Evolutionary conservation across 2,797 vertebrate genomes (phyloP).

Genomic region (Typhlichthys subterraneus): DNA sequence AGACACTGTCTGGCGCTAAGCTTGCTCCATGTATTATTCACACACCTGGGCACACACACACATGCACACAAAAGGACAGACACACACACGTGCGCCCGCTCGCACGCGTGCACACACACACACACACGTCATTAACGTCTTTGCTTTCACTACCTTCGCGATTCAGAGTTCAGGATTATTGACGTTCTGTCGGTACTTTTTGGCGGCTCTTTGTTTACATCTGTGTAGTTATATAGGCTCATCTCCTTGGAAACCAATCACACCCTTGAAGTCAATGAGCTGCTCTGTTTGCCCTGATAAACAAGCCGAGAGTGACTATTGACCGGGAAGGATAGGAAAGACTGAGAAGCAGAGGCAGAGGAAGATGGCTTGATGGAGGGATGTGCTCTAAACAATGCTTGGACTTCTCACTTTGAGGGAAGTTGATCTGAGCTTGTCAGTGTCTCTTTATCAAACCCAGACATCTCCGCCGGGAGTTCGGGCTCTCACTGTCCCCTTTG

Average conservation of each 20-base stretch:
- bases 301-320: constrained; percentile 53
- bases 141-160: constrained; percentile 8
- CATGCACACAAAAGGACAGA: constrained; percentile 17
- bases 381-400: constrained; percentile 1
- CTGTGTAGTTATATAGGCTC: constrained; percentile 15
- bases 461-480: constrained; percentile 52
- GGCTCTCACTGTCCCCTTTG: constrained; percentile 25
- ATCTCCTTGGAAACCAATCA: constrained; percentile 41
- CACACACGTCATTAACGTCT: constrained; percentile 4
- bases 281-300: constrained; percentile 52
- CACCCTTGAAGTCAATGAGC: constrained; percentile 50
- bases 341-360: constrained; percentile 32
- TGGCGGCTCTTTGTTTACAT: constrained; percentile 9
- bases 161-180: constrained; percentile 12
- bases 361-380: constrained; percentile 30
- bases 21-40: constrained; percentile 78
- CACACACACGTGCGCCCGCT: constrained; percentile 59
- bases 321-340: constrained; percentile 36
- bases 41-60: constrained; percentile 52
- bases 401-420: constrained; percentile 28
- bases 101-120: constrained; percentile 28
- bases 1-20: constrained; percentile 68
- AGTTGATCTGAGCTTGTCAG: constrained; percentile 62
- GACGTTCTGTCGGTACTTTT: neutral
- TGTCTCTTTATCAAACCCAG: constrained; percentile 55